Percentiles rank a stretch among this genome's conserved stretches.
Conservation (phyloP, 2,888 invertebrate species). For the Morinoia aosen region DNA sequence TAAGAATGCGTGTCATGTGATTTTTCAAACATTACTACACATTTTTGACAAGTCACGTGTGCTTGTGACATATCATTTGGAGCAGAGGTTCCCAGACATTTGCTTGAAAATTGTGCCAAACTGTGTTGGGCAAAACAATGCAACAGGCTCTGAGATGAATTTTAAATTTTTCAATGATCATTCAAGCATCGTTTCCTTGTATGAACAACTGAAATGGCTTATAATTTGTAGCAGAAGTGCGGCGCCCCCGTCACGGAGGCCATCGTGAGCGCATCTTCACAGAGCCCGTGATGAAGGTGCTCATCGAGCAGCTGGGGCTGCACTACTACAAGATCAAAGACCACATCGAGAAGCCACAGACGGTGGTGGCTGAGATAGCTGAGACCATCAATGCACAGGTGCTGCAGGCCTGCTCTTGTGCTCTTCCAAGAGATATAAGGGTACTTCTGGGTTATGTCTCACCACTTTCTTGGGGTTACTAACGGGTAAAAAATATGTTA, state of each 20-base stretch:
- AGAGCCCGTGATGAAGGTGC: conserved; percentile 52
- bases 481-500: not conserved
- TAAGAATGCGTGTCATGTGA: too few relatives aligned
- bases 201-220: too few relatives aligned
- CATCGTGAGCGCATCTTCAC: conserved; percentile 47
- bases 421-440: not conserved
- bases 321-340: conserved; percentile 54
- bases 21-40: too few relatives aligned
- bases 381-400: conserved; percentile 39
- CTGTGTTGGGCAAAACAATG: not conserved
- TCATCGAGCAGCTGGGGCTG: conserved; percentile 37
- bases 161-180: not conserved
- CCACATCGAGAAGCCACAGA: conserved; percentile 45
- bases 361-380: conserved; percentile 32
- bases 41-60: too few relatives aligned
- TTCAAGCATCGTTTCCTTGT: too few relatives aligned
- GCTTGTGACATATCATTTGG: too few relatives aligned
- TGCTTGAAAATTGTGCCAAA: too few relatives aligned
- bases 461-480: too few relatives aligned
- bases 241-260: conserved; percentile 15
- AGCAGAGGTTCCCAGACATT: too few relatives aligned
- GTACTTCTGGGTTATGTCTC: not conserved
- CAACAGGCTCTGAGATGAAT: not conserved
- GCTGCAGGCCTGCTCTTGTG: not conserved
- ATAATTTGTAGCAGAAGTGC: not conserved